Evolutionary conservation across 64 coral and sea anemone genomes (phyloP).

Genomic region (Anthopleura sola): DNA sequence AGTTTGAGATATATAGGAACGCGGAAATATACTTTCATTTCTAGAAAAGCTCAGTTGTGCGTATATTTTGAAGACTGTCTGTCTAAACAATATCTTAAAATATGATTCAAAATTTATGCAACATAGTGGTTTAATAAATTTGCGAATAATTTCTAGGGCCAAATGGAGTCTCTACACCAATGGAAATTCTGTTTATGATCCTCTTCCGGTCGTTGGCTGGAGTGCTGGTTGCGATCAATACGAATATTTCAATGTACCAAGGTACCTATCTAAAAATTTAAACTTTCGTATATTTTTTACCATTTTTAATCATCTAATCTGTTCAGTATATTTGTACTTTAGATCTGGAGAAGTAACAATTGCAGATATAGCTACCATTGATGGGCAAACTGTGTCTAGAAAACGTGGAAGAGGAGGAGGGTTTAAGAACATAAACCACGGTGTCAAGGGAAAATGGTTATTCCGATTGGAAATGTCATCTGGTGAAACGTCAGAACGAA

Average conservation of each 20-base stretch:
- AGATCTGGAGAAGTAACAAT: conserved; percentile 1
- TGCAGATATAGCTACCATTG: not conserved
- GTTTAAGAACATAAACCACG: not conserved
- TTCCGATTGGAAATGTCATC: conserved; percentile 21
- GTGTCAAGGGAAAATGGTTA: conserved; percentile 28
- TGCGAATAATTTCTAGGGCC: not conserved
- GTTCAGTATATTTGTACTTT: not conserved
- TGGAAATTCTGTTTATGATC: not conserved
- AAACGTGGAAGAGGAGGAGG: not conserved
- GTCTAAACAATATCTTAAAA: too few species aligned
- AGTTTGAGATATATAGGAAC: too few species aligned
- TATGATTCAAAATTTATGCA: not conserved
- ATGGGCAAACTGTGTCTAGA: not conserved
- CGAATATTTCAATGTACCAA: not conserved
- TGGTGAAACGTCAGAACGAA: conserved; percentile 12
- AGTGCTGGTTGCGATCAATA: not conserved
- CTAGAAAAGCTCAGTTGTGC: too few species aligned
- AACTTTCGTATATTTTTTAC: not conserved
- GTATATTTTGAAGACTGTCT: too few species aligned
- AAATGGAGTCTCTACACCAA: not conserved
- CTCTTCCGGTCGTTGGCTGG: conserved; percentile 44
- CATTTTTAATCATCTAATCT: not conserved
- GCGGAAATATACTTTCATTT: too few species aligned
- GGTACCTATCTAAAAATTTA: not conserved
- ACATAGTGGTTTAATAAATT: not conserved